phyloP scores from a whole-genome alignment of 2,113 vertebrate species.

The Sylvilagus bachmani region DNA sequence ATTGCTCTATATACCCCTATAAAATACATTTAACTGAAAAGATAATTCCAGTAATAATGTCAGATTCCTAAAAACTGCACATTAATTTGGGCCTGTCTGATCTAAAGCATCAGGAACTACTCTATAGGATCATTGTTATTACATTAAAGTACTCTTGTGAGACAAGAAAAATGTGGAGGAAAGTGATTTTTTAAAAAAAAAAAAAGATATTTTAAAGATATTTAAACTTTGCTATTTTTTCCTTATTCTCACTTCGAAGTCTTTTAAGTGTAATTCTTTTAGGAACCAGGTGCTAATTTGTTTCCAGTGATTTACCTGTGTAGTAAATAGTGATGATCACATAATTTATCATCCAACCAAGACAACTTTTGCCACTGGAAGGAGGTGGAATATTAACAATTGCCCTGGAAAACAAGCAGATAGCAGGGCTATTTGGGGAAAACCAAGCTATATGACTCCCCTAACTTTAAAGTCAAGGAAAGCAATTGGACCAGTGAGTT shows the following conservation, averaged over 20 bases:
- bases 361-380: slow-evolving; percentile 33
- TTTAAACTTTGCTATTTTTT: slow-evolving; percentile 51
- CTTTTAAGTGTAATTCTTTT: slow-evolving; percentile 57
- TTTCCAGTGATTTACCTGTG: slow-evolving; percentile 41
- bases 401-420: slow-evolving; percentile 22
- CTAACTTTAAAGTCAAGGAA: slow-evolving; percentile 21
- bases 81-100: slow-evolving; percentile 89
- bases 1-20: slow-evolving; percentile 90
- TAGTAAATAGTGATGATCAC: slow-evolving; percentile 51
- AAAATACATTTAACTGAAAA: slow-evolving; percentile 92
- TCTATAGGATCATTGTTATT: slow-evolving; percentile 82
- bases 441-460: background rate
- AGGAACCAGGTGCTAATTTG: slow-evolving; percentile 43
- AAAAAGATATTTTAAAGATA: slow-evolving; percentile 2
- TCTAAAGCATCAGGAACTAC: slow-evolving; percentile 80
- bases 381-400: background rate
- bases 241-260: slow-evolving; percentile 69
- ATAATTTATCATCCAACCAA: slow-evolving; percentile 28
- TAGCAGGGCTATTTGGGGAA: background rate
- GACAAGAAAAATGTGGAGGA: slow-evolving; percentile 65
- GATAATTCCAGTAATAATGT: slow-evolving; percentile 93
- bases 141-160: slow-evolving; percentile 87
- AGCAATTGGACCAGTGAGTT: background rate
- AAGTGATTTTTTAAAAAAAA: slow-evolving; percentile 46
- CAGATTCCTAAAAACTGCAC: slow-evolving; percentile 90